Evolutionary conservation across 2,113 vertebrate species (phyloP), one percentile per base, ranked within the genome.

Genomic region (Sinocyclocheilus rhinocerous): DNA sequence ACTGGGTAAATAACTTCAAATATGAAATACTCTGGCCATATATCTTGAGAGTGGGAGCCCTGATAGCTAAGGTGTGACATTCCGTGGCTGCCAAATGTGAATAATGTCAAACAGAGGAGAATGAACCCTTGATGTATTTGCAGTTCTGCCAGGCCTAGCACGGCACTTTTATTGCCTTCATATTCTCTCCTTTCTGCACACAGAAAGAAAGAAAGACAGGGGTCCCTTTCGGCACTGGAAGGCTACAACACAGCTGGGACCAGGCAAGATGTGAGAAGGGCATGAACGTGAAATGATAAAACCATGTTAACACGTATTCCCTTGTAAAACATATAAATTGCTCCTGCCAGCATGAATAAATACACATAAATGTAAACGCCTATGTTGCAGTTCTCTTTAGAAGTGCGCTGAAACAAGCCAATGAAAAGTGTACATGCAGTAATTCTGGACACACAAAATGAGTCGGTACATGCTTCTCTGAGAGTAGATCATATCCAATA

Each of bases 61-160:
- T 29, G 42, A 63, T 82, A 90, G 91, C 93, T 92, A 92, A 94
- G 94, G 91, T 94, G 93, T 90, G 90, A 92, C 90, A 92, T 90
- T 87, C 87, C 22, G 77, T 63, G 69, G 89, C 87, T 87, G 92
- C 90, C 91, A 91, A 67, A 15, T 83, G 63, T 92, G 92, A 95
- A 85, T 90, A 94, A 94, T 93, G 88, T 91, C 85, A 42, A 52
- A 86, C 55, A 52, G 52, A 52, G 83, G 73, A 87, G 87, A 89
- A 86, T 83, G 82, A 85, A 89, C 75, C 61, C 52, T 85, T 89
- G 90, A 92, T 90, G 85, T 89, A 92, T 91, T 88, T 85, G 81
- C 79, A 61, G 90, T 67, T 88, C 77, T 42, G 48, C 52, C 45
- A 42, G 65, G 57, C 75, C 59, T 72, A 79, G 79, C 83, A 73